Base-by-base conservation (phyloP, 2,797 vertebrate genomes). In the Synanceia verrucosa region DNA sequence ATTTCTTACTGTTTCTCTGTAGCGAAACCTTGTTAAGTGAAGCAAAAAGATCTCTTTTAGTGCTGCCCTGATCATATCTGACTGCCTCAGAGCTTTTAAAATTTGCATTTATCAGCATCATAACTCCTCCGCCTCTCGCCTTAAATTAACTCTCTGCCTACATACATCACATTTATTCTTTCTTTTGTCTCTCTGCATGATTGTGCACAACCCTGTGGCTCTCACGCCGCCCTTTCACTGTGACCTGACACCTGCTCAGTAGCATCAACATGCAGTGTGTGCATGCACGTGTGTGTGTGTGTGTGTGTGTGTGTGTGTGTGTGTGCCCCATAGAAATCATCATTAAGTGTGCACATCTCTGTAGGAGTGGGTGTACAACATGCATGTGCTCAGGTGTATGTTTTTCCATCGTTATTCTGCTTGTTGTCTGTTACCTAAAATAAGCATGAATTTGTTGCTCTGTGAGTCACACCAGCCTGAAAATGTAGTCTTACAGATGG, bases 381-480 rank as follows among this genome's bases (percentile, higher is more conserved):
- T 80, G 84, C 84, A 86, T 87, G 86, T 86, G 84, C 80, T 87
- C 86, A 91, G 86, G 87, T 91, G 84, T 86, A 24, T 48, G 72
- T 76, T 83, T 77, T 78, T 31, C 61, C 56, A 62, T 62, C 52
- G n/a, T 66, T 72, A 48, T 39, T 67, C 70, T 60, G 58, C 63
- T 62, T 34, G 43, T 71, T 47, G 61, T 78, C 26, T 46, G 14
- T 66, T 76, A 62, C 31, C 29, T 67, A 37, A 69, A 68, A 67
- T 18, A 70, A 55, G 65, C 64, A 79, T 72, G 65, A 33, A 21
- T 65, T 60, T 56, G 55, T 67, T 53, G 65, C 76, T 75, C 60
- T 65, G 53, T 65, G 75, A 74, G 75, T 81, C 73, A 73, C 66
- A 63, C 66, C 21, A 61, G 73, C 65, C 70, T 86, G 73, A 65